Conservation (phyloP, 2,113 vertebrate genomes). For the Tetrax tetrax region DNA sequence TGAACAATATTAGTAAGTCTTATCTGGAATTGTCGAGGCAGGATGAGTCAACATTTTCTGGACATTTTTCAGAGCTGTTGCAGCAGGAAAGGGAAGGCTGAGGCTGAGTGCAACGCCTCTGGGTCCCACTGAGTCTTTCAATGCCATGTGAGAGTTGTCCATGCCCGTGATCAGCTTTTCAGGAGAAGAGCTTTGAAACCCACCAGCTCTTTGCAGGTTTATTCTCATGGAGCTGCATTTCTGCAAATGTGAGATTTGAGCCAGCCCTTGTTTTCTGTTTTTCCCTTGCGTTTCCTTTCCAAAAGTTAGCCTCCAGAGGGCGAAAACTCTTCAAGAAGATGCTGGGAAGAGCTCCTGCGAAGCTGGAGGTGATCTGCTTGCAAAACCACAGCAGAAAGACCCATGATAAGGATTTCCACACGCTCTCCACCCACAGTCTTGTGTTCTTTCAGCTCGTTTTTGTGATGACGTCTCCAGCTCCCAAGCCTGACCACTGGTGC, state of each 20-base stretch:
- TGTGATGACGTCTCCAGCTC: not conserved
- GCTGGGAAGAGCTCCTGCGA: not conserved
- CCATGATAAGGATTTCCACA: not conserved
- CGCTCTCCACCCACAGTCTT: no score
- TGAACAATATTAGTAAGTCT: not conserved
- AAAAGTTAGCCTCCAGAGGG: conserved; percentile 35
- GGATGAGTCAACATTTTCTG: not conserved
- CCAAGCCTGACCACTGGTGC: not conserved
- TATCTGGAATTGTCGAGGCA: not conserved
- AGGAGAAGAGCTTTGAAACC: not conserved
- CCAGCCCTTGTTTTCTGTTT: not conserved
- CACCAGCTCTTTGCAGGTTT: not conserved
- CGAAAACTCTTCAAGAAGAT: not conserved
- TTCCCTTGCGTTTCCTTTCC: not conserved
- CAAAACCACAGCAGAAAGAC: not conserved
- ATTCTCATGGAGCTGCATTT: not conserved
- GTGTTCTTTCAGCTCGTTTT: not conserved
- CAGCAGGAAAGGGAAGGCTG: not conserved
- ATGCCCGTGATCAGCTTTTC: not conserved
- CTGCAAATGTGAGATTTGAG: not conserved
- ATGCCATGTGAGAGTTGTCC: not conserved
- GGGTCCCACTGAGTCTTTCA: not conserved
- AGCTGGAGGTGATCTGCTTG: not conserved
- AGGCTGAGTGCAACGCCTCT: accelerated
- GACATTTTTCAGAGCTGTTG: not conserved